These are phyloP conservation scores for Manacus vitellinus DNA, from an alignment of 2,113 vertebrate species.

Conservation along the genomic window DNA sequence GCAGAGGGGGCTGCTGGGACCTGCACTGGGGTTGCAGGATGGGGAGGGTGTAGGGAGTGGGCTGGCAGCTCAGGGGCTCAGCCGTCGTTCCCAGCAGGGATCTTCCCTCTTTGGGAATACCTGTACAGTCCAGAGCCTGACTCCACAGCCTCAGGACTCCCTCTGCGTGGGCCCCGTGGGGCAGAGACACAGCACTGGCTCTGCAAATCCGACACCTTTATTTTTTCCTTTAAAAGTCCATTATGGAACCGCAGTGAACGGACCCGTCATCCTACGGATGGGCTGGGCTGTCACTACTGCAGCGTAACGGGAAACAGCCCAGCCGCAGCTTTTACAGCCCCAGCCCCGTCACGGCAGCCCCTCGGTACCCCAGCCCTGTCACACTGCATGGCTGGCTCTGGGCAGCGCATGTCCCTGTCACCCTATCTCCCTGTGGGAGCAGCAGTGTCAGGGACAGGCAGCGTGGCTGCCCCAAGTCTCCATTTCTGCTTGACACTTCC, in stretches of 20 bases:
- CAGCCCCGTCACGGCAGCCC: rapidly evolving
- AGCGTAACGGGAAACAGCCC: no score
- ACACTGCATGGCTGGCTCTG: background rate
- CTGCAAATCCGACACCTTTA: slow-evolving; percentile 52
- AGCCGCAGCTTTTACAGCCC: background rate
- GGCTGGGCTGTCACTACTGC: background rate
- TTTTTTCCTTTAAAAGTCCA: slow-evolving; percentile 5
- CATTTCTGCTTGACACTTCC: background rate
- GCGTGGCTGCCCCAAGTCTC: background rate
- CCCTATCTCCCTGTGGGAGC: rapidly evolving
- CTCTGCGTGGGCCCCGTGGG: rapidly evolving
- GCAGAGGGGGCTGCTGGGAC: background rate
- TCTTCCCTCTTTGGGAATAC: background rate
- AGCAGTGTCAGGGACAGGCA: background rate
- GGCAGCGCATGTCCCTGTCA: background rate
- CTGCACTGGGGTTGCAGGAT: no score
- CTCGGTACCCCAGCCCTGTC: rapidly evolving
- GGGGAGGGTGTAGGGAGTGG: background rate
- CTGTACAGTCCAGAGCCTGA: rapidly evolving
- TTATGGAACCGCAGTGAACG: background rate
- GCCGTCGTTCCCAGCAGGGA: background rate
- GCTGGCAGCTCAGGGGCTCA: background rate
- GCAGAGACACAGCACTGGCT: background rate
- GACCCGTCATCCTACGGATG: background rate
- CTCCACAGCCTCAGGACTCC: no score